phyloP scores from a whole-genome alignment of 2,113 vertebrate species.

The Cnemophilus loriae region DNA sequence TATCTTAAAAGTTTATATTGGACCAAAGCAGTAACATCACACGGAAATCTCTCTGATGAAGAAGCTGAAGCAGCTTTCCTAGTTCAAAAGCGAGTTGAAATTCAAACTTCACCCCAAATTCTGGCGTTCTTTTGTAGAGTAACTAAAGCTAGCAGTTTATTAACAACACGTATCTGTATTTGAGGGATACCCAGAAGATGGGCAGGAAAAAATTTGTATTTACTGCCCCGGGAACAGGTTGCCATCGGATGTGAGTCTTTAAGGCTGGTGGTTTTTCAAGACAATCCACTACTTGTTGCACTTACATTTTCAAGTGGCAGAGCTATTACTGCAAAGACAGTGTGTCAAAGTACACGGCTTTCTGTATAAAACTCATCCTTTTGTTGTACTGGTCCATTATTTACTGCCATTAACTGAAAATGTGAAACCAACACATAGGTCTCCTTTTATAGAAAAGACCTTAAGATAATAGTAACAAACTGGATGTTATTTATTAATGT shows the following conservation, averaged over 20 bases:
- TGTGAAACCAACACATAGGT: constrained; percentile 67
- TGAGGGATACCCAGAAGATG: neutral
- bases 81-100: neutral
- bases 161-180: neutral
- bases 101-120: neutral
- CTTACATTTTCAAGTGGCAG: constrained; percentile 67
- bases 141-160: neutral
- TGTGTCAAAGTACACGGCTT: constrained; percentile 67
- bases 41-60: neutral
- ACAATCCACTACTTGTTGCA: constrained; percentile 73
- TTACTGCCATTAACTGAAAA: constrained; percentile 70
- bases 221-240: constrained; percentile 12
- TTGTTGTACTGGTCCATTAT: constrained; percentile 66
- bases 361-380: constrained; percentile 57
- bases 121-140: neutral
- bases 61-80: neutral
- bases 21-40: constrained; percentile 43
- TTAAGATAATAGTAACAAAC: constrained; percentile 82
- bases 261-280: constrained; percentile 63
- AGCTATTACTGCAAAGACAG: constrained; percentile 62
- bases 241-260: constrained; percentile 44
- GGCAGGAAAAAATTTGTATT: constrained; percentile 20
- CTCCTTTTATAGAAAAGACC: constrained; percentile 71
- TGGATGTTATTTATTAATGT: constrained; percentile 89
- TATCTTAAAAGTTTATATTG: constrained; percentile 2